Base-by-base conservation (phyloP, 2,113 vertebrate genomes). In the Rana temporaria region DNA sequence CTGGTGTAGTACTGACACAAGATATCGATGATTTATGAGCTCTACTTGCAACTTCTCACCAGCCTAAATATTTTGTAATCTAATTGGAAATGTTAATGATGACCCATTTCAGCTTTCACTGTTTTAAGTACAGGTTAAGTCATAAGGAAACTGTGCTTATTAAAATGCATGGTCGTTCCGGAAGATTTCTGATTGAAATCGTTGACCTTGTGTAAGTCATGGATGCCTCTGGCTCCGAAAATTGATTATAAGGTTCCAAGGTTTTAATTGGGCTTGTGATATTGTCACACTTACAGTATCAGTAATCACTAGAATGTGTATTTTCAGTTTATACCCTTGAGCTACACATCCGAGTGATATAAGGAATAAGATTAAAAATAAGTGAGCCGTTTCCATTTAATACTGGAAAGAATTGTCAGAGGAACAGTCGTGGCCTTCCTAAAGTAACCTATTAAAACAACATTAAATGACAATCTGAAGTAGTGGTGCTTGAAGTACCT, bases 201-300 rank as follows among this genome's bases (percentile, higher is more conserved):
- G 22, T 42, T 75, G 72, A 75, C 72, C 72, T 75, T 62, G 30
- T 62, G 72, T 17, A 62, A 75, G 56, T 34, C 72, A 22, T 11
- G 19, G n/a, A 62, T 3, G 72, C 72, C 74, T 52, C 74, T 11
- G 59, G 73, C 73, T 17, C 32, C 24, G 59, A 30, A 18, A 77
- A 77, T 77, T 26, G 62, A 77, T 65, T 77, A 53, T 26, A 53
- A 4, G 8, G 59, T 12, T 52, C 60, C 38, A 53, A 65, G 38
- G 60, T 48, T 34, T 63, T 77, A 53, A 77, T 64, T 77, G 20
- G 38, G 48, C 59, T 42, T 75, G 71, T 59, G 53, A 15, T 52
- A 26, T 62, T 60, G 59, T 76, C 32, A 63, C 38, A 76, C 38
- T 48, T 65, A 48, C 34, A 76, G 56, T 74, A 75, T n/a, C 71